Evolutionary conservation across 2,113 vertebrate genomes (phyloP).

Genomic region (Micronisus gabar): DNA sequence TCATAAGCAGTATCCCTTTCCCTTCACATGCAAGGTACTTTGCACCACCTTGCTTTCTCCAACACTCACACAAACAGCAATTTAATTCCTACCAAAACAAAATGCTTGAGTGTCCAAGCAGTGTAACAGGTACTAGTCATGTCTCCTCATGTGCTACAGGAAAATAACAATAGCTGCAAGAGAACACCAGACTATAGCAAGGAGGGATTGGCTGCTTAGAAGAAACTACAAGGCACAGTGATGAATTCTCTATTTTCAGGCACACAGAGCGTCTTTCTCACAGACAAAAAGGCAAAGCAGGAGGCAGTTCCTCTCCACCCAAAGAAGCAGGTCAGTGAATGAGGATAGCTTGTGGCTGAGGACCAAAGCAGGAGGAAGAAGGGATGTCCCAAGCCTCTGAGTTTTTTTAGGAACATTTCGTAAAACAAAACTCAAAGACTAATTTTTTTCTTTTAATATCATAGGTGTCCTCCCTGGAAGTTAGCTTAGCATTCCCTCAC

Average conservation of each 20-base stretch:
- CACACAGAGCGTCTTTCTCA: background rate
- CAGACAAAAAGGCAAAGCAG: background rate
- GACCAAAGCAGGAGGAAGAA: background rate
- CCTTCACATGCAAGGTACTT: background rate
- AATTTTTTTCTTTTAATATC: background rate
- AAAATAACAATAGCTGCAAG: background rate
- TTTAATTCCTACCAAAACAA: background rate
- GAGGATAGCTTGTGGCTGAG: background rate
- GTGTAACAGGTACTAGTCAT: background rate
- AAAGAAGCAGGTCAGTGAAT: background rate
- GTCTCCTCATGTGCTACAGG: background rate
- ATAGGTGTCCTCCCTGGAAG: background rate
- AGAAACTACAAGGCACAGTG: background rate
- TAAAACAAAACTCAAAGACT: background rate
- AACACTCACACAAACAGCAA: background rate
- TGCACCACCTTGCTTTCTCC: background rate
- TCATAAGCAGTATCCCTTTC: background rate
- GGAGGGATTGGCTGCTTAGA: background rate
- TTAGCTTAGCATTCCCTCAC: background rate
- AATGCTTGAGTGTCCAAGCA: background rate
- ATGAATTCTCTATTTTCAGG: background rate
- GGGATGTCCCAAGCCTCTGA: too few relatives aligned
- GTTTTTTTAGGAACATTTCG: background rate
- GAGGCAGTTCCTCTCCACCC: background rate
- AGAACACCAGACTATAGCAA: background rate